Evolutionary conservation across 2,113 vertebrate species (phyloP).

Genomic region (Tragelaphus buxtoni): DNA sequence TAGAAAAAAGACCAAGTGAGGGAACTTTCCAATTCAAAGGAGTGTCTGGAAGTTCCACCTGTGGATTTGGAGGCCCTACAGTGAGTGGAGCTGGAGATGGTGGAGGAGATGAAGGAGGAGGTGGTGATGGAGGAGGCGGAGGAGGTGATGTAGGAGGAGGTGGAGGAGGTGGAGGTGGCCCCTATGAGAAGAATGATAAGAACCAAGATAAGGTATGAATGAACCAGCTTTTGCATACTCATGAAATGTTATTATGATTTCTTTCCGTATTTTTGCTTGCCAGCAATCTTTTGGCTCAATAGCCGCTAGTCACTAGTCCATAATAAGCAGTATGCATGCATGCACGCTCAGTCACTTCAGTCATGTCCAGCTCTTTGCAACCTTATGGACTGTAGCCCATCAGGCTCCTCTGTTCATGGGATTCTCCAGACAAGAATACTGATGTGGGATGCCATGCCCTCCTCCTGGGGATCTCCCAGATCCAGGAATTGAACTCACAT

Average conservation of each 20-base stretch:
- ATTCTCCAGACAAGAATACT: background rate
- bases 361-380: background rate
- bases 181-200: conserved; percentile 93
- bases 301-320: background rate
- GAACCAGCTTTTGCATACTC: background rate
- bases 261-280: background rate
- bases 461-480: background rate
- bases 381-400: background rate
- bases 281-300: background rate
- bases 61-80: conserved; percentile 77
- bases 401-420: background rate
- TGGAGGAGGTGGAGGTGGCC: conserved; percentile 78
- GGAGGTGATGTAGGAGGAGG: conserved; percentile 80
- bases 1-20: conserved; percentile 88
- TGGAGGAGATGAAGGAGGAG: conserved; percentile 81
- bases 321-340: background rate
- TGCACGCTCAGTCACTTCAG: background rate
- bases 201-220: conserved; percentile 86
- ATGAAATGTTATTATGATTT: background rate
- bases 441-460: background rate
- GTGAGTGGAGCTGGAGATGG: conserved; percentile 79
- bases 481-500: background rate
- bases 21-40: conserved; percentile 83
- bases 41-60: conserved; percentile 78
- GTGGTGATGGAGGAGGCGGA: conserved; percentile 77